These are phyloP conservation scores for Riptortus pedestris DNA, from an alignment of 1,140 invertebrate species.

Conservation along the genomic window DNA sequence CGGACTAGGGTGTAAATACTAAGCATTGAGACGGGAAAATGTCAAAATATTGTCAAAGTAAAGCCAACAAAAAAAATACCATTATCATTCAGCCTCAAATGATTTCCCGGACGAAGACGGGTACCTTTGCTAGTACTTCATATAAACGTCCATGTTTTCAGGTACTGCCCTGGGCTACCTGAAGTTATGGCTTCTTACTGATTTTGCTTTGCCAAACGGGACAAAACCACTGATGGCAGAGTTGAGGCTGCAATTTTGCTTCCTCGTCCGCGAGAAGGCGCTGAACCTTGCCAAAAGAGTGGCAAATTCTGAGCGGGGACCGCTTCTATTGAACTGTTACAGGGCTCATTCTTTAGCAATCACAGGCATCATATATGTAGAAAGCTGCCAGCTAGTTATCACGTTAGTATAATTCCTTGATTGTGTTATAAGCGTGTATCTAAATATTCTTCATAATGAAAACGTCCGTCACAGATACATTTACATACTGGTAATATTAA, in stretches of 20 bases:
- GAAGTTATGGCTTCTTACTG: conserved; percentile 57
- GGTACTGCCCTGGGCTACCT: conserved; percentile 54
- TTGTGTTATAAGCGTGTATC: no score
- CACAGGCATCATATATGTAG: conserved; percentile 48
- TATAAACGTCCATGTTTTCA: conserved; percentile 27
- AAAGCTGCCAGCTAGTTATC: conserved; percentile 34
- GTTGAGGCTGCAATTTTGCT: conserved; percentile 55
- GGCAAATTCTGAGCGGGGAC: conserved; percentile 45
- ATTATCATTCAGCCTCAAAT: no score
- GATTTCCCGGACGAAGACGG: no score
- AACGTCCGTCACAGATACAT: no score
- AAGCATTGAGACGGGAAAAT: no score
- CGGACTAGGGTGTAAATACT: no score
- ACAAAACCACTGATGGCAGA: conserved; percentile 40
- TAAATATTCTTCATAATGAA: no score
- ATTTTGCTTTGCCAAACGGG: conserved; percentile 39
- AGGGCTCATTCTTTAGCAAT: conserved; percentile 49
- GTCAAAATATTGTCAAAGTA: no score
- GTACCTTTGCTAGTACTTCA: no score
- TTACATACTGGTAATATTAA: no score
- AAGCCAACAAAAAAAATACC: no score
- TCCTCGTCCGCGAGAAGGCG: conserved; percentile 50
- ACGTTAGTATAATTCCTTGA: conserved; percentile 17
- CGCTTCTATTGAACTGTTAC: conserved; percentile 53
- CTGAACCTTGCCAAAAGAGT: conserved; percentile 51